These are phyloP conservation scores for Chymomyza costata DNA, from an alignment of 1,140 invertebrate species.

Conservation along the genomic window DNA sequence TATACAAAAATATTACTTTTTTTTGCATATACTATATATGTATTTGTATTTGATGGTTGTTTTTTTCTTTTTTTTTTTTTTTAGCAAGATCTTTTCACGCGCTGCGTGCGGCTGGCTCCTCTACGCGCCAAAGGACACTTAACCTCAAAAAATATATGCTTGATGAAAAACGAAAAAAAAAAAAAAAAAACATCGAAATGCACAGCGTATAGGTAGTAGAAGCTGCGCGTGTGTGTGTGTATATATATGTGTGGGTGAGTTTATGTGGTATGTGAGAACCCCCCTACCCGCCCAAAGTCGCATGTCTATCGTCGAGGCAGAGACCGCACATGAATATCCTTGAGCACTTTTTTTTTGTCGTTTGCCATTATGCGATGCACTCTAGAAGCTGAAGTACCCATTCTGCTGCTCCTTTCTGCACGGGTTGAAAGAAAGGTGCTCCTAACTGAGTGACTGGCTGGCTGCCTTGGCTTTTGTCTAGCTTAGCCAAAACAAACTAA, in stretches of 20 bases:
- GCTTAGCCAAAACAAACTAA: conserved; percentile 60
- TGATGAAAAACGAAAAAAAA: conserved; percentile 54
- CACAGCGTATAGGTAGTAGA: conserved; percentile 27
- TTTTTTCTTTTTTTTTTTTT: conserved; percentile 32
- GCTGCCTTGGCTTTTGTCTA: not conserved
- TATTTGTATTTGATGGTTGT: conserved; percentile 30
- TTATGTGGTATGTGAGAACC: too few relatives aligned
- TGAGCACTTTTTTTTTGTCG: conserved; percentile 54
- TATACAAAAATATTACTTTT: conserved; percentile 26
- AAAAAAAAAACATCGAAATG: conserved; percentile 19
- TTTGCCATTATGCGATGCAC: conserved; percentile 45
- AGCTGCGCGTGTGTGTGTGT: conserved; percentile 5
- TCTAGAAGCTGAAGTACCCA: conserved; percentile 60
- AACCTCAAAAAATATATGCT: conserved; percentile 64
- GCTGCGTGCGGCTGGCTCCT: conserved; percentile 8
- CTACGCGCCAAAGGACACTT: conserved; percentile 65
- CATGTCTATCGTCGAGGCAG: not conserved
- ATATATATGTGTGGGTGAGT: not conserved
- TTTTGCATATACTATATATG: conserved; percentile 41
- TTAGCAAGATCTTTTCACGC: conserved; percentile 65
- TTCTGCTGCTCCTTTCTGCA: conserved; percentile 42
- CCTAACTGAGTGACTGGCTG: conserved; percentile 7
- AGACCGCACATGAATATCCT: conserved; percentile 33
- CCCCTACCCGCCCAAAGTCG: too few relatives aligned
- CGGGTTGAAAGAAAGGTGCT: conserved; percentile 45